Conservation (phyloP, 2,888 invertebrate genomes). For the Hemistola chrysoprasaria region DNA sequence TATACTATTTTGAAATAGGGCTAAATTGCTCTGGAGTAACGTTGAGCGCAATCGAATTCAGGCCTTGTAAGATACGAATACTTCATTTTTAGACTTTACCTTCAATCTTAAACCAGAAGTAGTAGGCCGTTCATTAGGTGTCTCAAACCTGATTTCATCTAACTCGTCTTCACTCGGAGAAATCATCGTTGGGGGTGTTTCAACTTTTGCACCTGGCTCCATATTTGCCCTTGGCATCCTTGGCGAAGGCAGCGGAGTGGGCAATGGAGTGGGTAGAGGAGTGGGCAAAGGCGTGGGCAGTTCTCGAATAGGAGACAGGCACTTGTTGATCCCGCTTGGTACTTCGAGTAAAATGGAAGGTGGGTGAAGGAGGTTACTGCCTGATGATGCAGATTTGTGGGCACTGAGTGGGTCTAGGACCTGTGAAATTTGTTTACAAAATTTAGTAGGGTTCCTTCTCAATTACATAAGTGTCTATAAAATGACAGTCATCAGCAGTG, state of each 20-base stretch:
- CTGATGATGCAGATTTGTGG: conserved; percentile 81
- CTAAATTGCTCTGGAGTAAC: too few species aligned
- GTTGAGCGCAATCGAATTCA: too few species aligned
- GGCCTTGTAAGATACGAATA: too few species aligned
- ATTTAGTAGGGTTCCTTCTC: too few species aligned
- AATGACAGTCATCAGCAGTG: too few species aligned
- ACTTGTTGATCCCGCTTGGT: conserved; percentile 87
- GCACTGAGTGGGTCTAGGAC: conserved; percentile 87
- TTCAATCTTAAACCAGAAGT: conserved; percentile 61
- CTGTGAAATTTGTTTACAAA: conserved; percentile 41
- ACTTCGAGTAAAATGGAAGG: conserved; percentile 90
- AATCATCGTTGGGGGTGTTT: conserved; percentile 49
- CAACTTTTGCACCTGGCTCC: conserved; percentile 54
- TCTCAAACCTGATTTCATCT: conserved; percentile 63
- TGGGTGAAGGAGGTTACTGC: conserved; percentile 85
- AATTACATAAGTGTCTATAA: too few species aligned
- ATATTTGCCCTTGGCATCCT: conserved; percentile 67
- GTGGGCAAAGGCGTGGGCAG: conserved; percentile 88
- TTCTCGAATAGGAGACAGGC: conserved; percentile 90
- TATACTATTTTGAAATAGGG: too few species aligned
- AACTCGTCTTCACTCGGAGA: conserved; percentile 74
- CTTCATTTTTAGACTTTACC: conserved; percentile 37
- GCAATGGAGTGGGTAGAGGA: conserved; percentile 83
- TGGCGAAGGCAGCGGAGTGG: conserved; percentile 84
- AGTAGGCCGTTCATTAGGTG: conserved; percentile 55